phyloP scores from a whole-genome alignment of 1,140 invertebrate genomes.

The Sarcophaga bullata region DNA sequence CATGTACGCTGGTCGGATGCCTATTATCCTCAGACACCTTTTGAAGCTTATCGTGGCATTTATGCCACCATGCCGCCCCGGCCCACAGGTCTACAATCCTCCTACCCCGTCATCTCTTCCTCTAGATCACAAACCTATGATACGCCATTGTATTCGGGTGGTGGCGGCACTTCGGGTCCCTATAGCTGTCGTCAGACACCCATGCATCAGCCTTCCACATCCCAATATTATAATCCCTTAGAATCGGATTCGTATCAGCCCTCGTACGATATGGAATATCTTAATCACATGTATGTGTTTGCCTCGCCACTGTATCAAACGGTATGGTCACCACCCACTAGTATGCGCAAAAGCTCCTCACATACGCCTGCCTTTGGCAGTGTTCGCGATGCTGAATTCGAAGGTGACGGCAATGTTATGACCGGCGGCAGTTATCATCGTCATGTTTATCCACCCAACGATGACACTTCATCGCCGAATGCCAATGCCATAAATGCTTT shows the following conservation, averaged over 20 bases:
- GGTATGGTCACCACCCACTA: conserved; percentile 64
- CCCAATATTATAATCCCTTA: conserved; percentile 60
- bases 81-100: conserved; percentile 26
- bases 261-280: conserved; percentile 64
- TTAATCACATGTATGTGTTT: conserved; percentile 64
- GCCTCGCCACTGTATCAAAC: conserved; percentile 64
- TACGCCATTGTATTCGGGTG: conserved; percentile 60
- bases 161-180: conserved; percentile 58
- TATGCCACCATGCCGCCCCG: conserved; percentile 60
- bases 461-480: conserved; percentile 62
- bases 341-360: conserved; percentile 61
- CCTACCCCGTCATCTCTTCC: conserved; percentile 52
- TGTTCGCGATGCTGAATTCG: conserved; percentile 61
- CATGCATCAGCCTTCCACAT: conserved; percentile 60
- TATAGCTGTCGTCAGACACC: conserved; percentile 63
- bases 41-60: conserved; percentile 63
- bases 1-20: conserved; percentile 65
- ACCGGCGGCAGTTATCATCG: conserved; percentile 57
- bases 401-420: conserved; percentile 58
- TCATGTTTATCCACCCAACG: conserved; percentile 63
- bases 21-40: conserved; percentile 64
- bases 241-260: conserved; percentile 65
- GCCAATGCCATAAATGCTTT: conserved; percentile 61
- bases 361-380: conserved; percentile 64
- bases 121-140: conserved; percentile 62